phyloP scores from a whole-genome alignment of 2,113 vertebrate species.

The Neotoma lepida region DNA sequence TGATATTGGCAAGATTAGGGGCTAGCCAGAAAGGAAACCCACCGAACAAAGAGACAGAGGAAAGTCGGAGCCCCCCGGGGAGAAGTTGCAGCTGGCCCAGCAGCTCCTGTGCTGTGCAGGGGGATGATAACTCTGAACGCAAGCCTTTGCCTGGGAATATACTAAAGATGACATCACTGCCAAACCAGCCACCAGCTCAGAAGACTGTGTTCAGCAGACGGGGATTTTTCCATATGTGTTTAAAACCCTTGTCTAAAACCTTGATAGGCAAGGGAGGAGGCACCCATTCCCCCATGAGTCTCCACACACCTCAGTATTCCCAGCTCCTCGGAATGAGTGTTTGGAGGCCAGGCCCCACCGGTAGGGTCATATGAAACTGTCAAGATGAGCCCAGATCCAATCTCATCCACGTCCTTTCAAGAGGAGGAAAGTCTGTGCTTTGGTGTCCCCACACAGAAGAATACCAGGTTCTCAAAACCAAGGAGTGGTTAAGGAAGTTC shows the following conservation, averaged over 20 bases:
- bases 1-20: slow-evolving; percentile 51
- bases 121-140: neutral
- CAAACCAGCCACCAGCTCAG: neutral
- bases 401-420: neutral
- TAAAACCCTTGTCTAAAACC: neutral
- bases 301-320: neutral
- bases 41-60: slow-evolving; percentile 33
- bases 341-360: neutral
- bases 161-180: neutral
- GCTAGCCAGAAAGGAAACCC: slow-evolving; percentile 30
- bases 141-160: neutral
- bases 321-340: neutral
- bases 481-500: neutral
- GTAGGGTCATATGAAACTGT: neutral
- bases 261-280: neutral
- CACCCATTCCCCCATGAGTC: neutral
- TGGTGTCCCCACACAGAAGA: neutral
- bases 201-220: neutral
- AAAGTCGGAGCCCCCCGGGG: neutral
- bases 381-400: too few species aligned
- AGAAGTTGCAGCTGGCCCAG: neutral
- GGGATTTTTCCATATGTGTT: neutral
- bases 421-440: neutral
- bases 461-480: neutral
- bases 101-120: neutral